Base-by-base conservation (phyloP, 2,888 invertebrate genomes). In the Drosophila pseudotakahashii region DNA sequence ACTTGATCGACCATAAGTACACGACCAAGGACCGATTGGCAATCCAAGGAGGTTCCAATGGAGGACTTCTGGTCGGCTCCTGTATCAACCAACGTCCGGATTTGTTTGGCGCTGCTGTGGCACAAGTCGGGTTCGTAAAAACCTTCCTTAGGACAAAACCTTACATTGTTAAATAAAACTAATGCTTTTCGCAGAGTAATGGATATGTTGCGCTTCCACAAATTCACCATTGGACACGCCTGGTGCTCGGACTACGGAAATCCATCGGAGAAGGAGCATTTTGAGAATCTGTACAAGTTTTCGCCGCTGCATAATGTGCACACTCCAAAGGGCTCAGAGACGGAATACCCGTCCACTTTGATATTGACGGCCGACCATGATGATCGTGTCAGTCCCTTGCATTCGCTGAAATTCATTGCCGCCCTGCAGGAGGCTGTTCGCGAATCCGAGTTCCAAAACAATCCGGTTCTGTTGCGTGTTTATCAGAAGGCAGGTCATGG, bases 401-500 rank as follows among this genome's bases (percentile, higher is more conserved):
- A 99, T 93, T 98, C 98, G 70, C 94, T 99, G 50, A 99, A 99
- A 93, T 97, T 96, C 92, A 96, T 97, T 68, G 98, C 99, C 2
- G 95, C 96, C 83, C 93, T 99, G 69, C 99, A 99, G 90, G 93
- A 97, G 88, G 94, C 93, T 44, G 90, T 96, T 14, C 95, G 95
- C 44, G 91, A 91, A 63, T 89, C 94, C 5, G 89, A 93, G 7
- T 92, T 93, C 75, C 97, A 98, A 94, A 94, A 91, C 16, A 97
- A 97, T 84, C 99, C 99, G 2, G 92, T 99, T 77, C 92, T 99
- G 73, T 96, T 98, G 62, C 94, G 97, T 62, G 94, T 99, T 75
- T 99, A 99, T 91, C 98, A 97, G 63, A 98, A 98, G 92, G 97
- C 99, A 16, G 99, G 99, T 0, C 99, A 99, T 93, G 99, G 99